Conservation (phyloP, 2,888 invertebrate genomes). For the Ditula angustiorana region DNA sequence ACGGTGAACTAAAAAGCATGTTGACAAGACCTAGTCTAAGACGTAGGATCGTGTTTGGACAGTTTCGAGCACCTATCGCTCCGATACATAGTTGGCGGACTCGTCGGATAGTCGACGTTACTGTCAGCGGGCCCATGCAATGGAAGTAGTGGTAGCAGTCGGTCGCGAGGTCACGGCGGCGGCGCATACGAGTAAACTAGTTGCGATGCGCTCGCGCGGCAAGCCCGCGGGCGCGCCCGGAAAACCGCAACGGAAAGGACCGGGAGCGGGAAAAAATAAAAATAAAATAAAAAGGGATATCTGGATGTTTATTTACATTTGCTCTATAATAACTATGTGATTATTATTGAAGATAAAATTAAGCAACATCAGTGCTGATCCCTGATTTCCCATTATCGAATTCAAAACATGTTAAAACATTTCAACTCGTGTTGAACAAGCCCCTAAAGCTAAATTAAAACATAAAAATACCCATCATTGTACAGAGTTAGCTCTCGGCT, state of each 20-base stretch:
- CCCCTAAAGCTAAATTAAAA: conserved; percentile 73
- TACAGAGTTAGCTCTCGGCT: conserved; percentile 68
- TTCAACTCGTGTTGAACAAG: conserved; percentile 68
- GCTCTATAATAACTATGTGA: conserved; percentile 80
- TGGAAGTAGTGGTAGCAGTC: no score
- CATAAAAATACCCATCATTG: conserved; percentile 77
- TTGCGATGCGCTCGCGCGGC: conserved; percentile 57
- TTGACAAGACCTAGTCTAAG: no score
- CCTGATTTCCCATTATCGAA: conserved; percentile 76
- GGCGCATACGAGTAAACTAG: conserved; percentile 50
- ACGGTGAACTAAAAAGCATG: background rate
- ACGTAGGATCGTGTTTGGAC: no score
- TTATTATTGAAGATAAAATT: conserved; percentile 79
- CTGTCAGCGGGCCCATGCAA: background rate
- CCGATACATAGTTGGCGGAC: no score
- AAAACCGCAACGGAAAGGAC: conserved; percentile 43
- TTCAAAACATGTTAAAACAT: conserved; percentile 78
- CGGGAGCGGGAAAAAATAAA: conserved; percentile 67
- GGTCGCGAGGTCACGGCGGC: conserved; percentile 29
- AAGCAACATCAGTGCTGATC: conserved; percentile 77
- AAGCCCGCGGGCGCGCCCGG: conserved; percentile 52
- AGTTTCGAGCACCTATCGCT: no score
- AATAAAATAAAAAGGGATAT: conserved; percentile 83
- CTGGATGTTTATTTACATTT: conserved; percentile 85
- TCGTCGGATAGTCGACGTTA: no score